Evolutionary conservation across 2,888 invertebrate genomes (phyloP), one percentile per base, ranked within the genome.

Genomic region (Stenichneumon culpator): DNA sequence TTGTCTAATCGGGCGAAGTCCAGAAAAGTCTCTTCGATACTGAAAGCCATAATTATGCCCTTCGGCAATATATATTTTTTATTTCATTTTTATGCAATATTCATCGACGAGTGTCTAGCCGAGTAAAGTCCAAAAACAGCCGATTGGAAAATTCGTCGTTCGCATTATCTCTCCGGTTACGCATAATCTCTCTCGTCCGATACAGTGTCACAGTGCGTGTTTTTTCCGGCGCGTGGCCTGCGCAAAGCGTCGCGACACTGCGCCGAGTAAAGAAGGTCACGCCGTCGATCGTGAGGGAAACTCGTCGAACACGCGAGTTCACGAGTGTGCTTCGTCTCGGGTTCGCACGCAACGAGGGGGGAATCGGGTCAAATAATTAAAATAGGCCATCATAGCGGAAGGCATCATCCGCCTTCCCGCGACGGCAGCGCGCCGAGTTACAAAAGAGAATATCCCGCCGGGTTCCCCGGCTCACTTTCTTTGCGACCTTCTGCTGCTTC

Each of bases 401-500:
- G 52, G 36, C 44, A 74, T 60, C 47, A 63, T 63, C 60, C 57
- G 44, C 60, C 60, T 74, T 74, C 44, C 32, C 47, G 19, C 39
- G 25, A 52, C 36, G 25, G 57, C 25, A 57, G 16, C 16, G n/a
- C 2, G 28, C 16, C 25, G 28, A 72, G 68, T 81, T 74, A 57
- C 74, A 68, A 74, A 60, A 68, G 74, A 39, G 39, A 67, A 44
- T 72, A 90, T 88, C 89, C 84, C 83, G 87, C 80, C 68, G 32
- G 77, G 87, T 89, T 88, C 89, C 77, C 89, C 86, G 88, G 83
- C 82, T 89, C 83, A 84, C 92, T 92, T 92, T 92, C 92, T 92
- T 92, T 89, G 84, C 89, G 92, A 90, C 91, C 92, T 92, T 91
- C 91, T 90, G 88, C 80, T 87, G 44, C 73, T 68, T 83, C 60